These are phyloP conservation scores for Tubulanus polymorphus DNA, from an alignment of 2,888 invertebrate genomes.

Conservation along the genomic window DNA sequence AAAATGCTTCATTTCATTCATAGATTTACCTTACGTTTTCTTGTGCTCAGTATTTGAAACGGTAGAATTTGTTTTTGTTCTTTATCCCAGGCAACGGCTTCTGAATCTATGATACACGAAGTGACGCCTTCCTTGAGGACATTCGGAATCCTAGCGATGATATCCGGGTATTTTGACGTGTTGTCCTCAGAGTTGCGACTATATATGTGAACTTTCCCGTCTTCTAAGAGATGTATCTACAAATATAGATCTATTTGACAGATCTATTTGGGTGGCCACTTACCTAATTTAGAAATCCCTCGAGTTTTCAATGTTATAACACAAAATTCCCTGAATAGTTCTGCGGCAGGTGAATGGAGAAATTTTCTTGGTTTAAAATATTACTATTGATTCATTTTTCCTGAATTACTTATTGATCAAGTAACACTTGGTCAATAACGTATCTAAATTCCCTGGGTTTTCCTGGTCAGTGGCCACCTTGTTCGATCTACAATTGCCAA, in stretches of 20 bases:
- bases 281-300: too few relatives aligned
- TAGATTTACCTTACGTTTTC: conserved; percentile 84
- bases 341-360: too few relatives aligned
- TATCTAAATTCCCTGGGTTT: too few relatives aligned
- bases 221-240: conserved; percentile 70
- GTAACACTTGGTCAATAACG: too few relatives aligned
- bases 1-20: not conserved
- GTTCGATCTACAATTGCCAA: too few relatives aligned
- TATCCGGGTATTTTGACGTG: conserved; percentile 92
- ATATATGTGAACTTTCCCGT: conserved; percentile 74
- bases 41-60: conserved; percentile 90
- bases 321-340: too few relatives aligned
- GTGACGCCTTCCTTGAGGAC: conserved; percentile 57
- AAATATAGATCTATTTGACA: too few relatives aligned
- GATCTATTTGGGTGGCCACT: too few relatives aligned
- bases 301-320: too few relatives aligned
- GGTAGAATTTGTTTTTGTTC: conserved; percentile 85
- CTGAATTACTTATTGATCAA: too few relatives aligned
- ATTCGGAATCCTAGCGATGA: conserved; percentile 66
- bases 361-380: not conserved
- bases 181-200: conserved; percentile 95
- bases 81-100: conserved; percentile 94
- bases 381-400: not conserved
- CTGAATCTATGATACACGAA: conserved; percentile 90
- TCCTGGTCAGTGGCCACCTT: too few relatives aligned